Evolutionary conservation across 2,797 vertebrate species (phyloP).

Genomic region (Phrynocephalus forsythii): DNA sequence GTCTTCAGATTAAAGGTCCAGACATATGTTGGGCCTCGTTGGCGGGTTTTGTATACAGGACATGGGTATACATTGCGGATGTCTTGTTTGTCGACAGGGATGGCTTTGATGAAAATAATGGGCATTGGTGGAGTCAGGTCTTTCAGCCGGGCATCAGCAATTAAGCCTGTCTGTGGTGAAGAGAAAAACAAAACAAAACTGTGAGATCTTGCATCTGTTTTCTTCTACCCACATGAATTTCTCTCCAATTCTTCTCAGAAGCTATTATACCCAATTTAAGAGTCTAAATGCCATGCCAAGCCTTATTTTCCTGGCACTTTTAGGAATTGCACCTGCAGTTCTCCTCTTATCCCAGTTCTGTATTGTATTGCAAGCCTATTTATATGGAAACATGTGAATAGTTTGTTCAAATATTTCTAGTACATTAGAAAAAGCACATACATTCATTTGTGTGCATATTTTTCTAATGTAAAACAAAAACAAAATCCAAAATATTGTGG

Average conservation of each 20-base stretch:
- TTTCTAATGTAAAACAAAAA: background rate
- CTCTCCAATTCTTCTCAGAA: background rate
- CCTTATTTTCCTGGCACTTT: background rate
- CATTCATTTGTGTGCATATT: background rate
- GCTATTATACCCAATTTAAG: background rate
- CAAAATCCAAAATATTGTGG: no score
- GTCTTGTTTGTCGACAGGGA: conserved; percentile 90
- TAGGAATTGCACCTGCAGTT: background rate
- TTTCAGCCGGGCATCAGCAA: conserved; percentile 88
- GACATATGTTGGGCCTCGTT: conserved; percentile 91
- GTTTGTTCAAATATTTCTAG: background rate
- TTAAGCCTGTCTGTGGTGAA: conserved; percentile 81
- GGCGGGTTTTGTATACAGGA: conserved; percentile 91
- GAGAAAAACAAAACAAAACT: conserved; percentile 28
- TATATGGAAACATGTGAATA: background rate
- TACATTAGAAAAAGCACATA: no score
- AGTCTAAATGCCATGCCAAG: background rate
- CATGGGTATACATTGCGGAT: conserved; percentile 84
- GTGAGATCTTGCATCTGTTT: background rate
- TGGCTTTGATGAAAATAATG: conserved; percentile 89
- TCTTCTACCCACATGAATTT: background rate
- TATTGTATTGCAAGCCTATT: background rate
- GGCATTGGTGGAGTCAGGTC: conserved; percentile 91
- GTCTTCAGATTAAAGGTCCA: conserved; percentile 96
- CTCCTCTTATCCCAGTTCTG: background rate